These are phyloP conservation scores for Lasioglossum zephyrum DNA, from an alignment of 2,888 invertebrate species.

Conservation along the genomic window DNA sequence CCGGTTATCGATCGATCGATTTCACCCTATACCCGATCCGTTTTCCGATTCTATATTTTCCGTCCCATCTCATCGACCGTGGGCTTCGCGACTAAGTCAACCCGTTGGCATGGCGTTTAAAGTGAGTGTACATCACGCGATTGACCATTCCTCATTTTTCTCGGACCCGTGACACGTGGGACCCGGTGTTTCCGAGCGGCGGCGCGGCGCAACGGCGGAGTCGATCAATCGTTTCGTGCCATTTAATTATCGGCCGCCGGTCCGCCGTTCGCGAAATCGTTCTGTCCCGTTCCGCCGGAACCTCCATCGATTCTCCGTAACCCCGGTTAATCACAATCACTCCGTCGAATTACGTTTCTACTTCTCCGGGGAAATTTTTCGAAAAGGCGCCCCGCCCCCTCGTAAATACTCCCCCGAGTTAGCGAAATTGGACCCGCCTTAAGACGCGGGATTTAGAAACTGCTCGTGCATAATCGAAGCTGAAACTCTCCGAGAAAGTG, in stretches of 20 bases:
- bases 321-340: constrained; percentile 28
- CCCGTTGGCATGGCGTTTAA: constrained; percentile 58
- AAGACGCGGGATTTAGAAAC: background rate
- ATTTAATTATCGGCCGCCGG: constrained; percentile 42
- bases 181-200: constrained; percentile 7
- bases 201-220: background rate
- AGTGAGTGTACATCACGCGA: constrained; percentile 65
- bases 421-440: background rate
- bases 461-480: background rate
- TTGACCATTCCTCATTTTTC: constrained; percentile 45
- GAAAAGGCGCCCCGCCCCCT: background rate
- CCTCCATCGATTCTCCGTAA: constrained; percentile 27
- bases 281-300: constrained; percentile 5
- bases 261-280: background rate
- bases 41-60: background rate
- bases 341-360: constrained; percentile 8
- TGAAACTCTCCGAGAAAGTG: background rate
- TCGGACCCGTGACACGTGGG: background rate
- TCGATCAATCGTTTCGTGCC: constrained; percentile 44
- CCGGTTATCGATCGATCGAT: constrained; percentile 48
- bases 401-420: background rate
- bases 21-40: background rate
- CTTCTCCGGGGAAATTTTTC: constrained; percentile 4
- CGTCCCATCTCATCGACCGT: background rate
- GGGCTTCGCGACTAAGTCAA: constrained; percentile 9